Base-by-base conservation (phyloP, 2,113 vertebrate species). In the Leptodactylus fuscus region DNA sequence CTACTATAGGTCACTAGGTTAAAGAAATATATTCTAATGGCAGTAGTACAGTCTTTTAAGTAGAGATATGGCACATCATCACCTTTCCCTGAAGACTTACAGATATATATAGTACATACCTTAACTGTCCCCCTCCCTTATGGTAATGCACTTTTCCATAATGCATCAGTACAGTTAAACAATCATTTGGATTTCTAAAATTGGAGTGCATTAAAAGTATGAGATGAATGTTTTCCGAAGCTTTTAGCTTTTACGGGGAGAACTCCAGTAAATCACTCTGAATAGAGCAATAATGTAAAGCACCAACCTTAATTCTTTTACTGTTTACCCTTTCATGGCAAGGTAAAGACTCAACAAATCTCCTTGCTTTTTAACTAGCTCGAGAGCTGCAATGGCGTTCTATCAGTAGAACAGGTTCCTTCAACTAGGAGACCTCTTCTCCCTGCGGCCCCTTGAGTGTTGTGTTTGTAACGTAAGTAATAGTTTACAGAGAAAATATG, bases 231-330 rank as follows among this genome's bases (percentile, higher is more conserved):
- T 34, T 49, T 85, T 77, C 58, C 7, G 46, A 67, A 53, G 82
- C 74, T 77, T 67, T 67, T 75, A 85, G 73, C 82, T 78, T 85
- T 85, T 75, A 85, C 22, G 8, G 32, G 13, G 32, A 85, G 36
- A 65, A 65, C 27, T 48, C 12, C 27, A 8, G 12, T 85, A 78
- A 85, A 51, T 67, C 38, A 48, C 20, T 65, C 49, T 44, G 44
- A 85, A 85, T 69, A 29, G 55, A 84, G 27, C 48, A 38, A 55
- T 58, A 22, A n/a, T 55, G 49, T 44, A 58, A 38, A 44, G 69
- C 73, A 13, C 60, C 76, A 85, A 85, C 71, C 71, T 83, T 83
- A 75, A 65, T 44, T 44, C 41, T 44, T 44, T 44, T 5, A 44
- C 51, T 22, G 5, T 8, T 65, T 65, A 46, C n/a, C 41, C 71